These are phyloP conservation scores for Poecilus cupreus DNA, from an alignment of 2,888 invertebrate genomes.

Conservation along the genomic window DNA sequence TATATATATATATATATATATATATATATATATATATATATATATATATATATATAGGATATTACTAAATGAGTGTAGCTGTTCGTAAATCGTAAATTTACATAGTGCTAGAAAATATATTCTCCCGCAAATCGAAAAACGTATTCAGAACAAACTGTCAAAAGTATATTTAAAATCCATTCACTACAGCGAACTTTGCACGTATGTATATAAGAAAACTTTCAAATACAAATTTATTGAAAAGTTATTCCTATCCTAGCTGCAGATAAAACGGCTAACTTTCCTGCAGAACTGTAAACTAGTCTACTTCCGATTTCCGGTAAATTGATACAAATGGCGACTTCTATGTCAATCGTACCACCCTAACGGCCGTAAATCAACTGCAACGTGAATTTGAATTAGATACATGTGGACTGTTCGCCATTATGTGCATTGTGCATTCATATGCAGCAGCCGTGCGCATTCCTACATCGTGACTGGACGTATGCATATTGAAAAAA, in stretches of 20 bases:
- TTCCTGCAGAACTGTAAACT: constrained; percentile 14
- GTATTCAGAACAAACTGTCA: constrained; percentile 23
- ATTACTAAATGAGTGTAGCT: no score
- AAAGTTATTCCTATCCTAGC: constrained; percentile 31
- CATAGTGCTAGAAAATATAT: constrained; percentile 28
- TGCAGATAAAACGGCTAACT: constrained; percentile 10
- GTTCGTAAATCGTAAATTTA: neutral
- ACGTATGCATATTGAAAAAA: constrained; percentile 24
- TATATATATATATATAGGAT: no score
- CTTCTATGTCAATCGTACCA: neutral
- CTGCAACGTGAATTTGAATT: neutral
- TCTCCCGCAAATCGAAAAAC: constrained; percentile 16
- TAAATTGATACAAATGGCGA: constrained; percentile 54
- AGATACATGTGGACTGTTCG: neutral
- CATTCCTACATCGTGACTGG: neutral
- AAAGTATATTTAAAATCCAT: constrained; percentile 43
- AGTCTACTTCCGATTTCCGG: constrained; percentile 23
- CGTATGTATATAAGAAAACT: constrained; percentile 34
- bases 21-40: no score
- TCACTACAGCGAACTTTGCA: neutral
- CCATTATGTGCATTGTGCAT: neutral
- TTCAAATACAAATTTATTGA: constrained; percentile 53
- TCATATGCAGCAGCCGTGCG: neutral
- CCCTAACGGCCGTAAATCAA: neutral
- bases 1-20: no score